A percentile compares a stretch with the other conserved stretches of the same genome.
phyloP scores from a whole-genome alignment of 2,797 vertebrate genomes.

The Tachyglossus aculeatus region DNA sequence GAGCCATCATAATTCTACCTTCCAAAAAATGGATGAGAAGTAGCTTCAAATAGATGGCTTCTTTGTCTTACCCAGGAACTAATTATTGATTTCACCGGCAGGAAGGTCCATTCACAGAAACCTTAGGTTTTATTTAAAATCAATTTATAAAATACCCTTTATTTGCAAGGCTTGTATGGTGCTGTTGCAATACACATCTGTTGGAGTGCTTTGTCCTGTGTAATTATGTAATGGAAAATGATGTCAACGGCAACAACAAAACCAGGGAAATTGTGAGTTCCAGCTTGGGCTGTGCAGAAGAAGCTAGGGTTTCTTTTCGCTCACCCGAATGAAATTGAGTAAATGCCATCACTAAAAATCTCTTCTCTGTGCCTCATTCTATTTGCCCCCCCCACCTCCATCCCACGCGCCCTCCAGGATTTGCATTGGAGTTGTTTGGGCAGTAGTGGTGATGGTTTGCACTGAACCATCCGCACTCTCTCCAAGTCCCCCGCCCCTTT shows the following conservation, averaged over 20 bases:
- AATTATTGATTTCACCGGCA: constrained; percentile 35
- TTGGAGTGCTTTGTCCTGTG: constrained; percentile 22
- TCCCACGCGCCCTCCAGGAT: too few relatives aligned
- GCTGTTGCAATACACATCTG: constrained; percentile 23
- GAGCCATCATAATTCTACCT: constrained; percentile 15
- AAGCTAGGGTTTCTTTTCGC: not conserved
- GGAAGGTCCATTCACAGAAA: not conserved
- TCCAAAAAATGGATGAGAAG: constrained; percentile 18
- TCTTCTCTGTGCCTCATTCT: constrained; percentile 12
- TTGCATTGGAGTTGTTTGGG: too few relatives aligned
- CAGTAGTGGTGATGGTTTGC: too few relatives aligned
- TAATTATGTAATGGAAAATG: constrained; percentile 39
- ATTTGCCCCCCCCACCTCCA: too few relatives aligned
- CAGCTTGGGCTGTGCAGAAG: constrained; percentile 23
- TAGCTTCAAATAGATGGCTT: constrained; percentile 36
- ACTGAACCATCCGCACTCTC: too few relatives aligned
- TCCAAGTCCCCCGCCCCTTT: too few relatives aligned
- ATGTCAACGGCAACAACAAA: constrained; percentile 37
- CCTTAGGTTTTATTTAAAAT: constrained; percentile 32
- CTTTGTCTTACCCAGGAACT: constrained; percentile 6
- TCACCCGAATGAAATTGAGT: constrained; percentile 34
- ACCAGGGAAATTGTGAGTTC: constrained; percentile 19
- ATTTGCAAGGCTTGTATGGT: constrained; percentile 16
- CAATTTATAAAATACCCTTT: constrained; percentile 14
- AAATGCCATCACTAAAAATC: constrained; percentile 12